Evolutionary conservation across 2,888 invertebrate species (phyloP).

Genomic region (Rhorus exstirpatorius): DNA sequence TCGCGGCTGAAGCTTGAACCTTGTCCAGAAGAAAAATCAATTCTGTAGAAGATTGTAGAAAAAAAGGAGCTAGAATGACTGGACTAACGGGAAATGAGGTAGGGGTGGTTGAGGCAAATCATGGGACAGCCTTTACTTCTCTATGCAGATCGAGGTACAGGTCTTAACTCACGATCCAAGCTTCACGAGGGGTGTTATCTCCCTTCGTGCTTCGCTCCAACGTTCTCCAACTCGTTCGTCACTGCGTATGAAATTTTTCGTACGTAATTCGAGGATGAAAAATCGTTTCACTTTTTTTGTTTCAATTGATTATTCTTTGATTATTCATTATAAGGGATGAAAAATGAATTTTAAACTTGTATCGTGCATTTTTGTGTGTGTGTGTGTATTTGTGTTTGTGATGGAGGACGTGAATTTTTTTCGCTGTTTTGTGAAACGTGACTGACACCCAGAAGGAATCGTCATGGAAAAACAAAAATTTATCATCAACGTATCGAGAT

Average conservation of each 20-base stretch:
- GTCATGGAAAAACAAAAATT: background rate
- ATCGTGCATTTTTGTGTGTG: background rate
- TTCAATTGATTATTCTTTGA: background rate
- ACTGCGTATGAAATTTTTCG: no score
- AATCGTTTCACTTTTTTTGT: no score
- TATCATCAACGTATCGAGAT: background rate
- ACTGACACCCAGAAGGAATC: background rate
- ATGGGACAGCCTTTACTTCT: constrained; percentile 5
- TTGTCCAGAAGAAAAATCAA: no score
- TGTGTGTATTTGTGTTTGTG: background rate
- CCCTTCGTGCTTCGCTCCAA: background rate
- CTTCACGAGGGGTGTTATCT: constrained; percentile 17
- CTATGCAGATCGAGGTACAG: constrained; percentile 9
- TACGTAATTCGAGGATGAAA: no score
- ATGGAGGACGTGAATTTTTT: background rate
- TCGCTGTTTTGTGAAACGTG: constrained; percentile 18
- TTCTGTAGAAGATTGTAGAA: no score
- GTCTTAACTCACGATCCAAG: constrained; percentile 12
- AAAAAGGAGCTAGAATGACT: no score
- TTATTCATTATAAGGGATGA: no score
- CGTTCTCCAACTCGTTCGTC: background rate
- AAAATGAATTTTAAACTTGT: background rate
- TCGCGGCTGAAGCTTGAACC: no score
- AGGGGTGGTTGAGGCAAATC: constrained; percentile 10
- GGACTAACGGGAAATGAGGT: background rate